Conservation (phyloP, 2,888 invertebrate genomes). For the Pachycephus smyrnensis region DNA sequence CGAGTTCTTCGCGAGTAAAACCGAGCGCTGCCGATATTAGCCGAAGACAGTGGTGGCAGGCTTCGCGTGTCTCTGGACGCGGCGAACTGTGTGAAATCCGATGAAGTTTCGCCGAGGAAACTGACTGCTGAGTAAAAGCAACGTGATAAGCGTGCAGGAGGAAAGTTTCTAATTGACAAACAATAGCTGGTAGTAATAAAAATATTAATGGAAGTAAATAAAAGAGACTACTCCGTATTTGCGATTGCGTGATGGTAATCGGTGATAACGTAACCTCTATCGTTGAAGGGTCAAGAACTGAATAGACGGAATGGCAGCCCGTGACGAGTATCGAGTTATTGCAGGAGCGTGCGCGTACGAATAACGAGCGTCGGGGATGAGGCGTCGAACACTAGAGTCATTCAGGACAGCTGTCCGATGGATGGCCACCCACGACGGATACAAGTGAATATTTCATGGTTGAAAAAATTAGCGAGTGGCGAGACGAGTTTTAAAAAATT, state of each 20-base stretch:
- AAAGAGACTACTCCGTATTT: too few species aligned
- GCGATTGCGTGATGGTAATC: too few species aligned
- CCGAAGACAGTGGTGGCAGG: neutral
- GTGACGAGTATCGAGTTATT: constrained; percentile 31
- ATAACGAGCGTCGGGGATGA: constrained; percentile 46
- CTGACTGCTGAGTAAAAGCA: neutral
- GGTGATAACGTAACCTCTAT: neutral
- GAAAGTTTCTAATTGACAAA: neutral
- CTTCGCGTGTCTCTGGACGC: neutral
- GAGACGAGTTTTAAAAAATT: neutral
- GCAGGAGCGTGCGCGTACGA: constrained; percentile 46
- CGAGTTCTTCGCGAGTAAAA: neutral
- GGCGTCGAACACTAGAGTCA: constrained; percentile 50
- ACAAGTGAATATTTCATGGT: constrained; percentile 40
- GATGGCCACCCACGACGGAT: constrained; percentile 48
- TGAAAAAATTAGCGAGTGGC: constrained; percentile 6
- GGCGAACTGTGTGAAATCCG: neutral
- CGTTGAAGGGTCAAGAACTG: neutral
- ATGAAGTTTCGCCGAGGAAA: neutral
- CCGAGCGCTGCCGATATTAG: neutral
- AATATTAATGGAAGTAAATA: neutral
- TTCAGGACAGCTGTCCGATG: constrained; percentile 44
- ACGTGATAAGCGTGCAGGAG: neutral
- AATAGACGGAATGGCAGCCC: neutral
- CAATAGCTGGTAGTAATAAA: neutral